Evolutionary conservation across 2,888 invertebrate genomes (phyloP), one percentile per base, ranked within the genome.

Genomic region (Nysson spinosus): DNA sequence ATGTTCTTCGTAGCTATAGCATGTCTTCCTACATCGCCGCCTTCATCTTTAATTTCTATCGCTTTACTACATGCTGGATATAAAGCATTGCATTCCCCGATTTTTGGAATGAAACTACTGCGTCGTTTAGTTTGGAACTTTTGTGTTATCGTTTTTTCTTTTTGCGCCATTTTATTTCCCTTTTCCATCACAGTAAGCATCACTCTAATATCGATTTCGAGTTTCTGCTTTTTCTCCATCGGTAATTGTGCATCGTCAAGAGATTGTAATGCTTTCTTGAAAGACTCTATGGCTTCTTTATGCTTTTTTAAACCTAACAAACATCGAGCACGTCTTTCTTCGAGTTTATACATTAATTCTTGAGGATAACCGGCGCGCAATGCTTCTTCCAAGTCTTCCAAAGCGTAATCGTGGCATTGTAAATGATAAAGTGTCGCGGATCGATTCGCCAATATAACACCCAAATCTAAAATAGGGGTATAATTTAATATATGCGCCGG

Each of bases 381-480:
- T 9, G 93, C 91, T 54, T 93, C 90, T 43, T 91, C 89, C n/a
- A 94, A 92, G 79, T 96, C 96, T 5, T 90, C 88, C 30, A 96
- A 83, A 0, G 93, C 90, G 39, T 91, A 89, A 67, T 92, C 90
- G 81, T 90, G 92, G 69, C 91, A 90, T 62, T 92, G 89, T 83
- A 95, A 85, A 79, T 95, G 94, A 79, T 93, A 94, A 28, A 95
- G 89, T 0, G 93, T 91, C 0, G 96, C 96, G 22, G 96, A 95
- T 6, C 96, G 91, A 85, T 96, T 96, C 0, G 94, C 95, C 71
- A 93, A 88, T 3, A 94, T 88, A 32, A 95, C 91, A 0, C 94
- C 89, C 2, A 93, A 84, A 50, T 94, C 92, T 84, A 69, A 19
- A 50, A 17, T 19, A 19, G 2, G 7, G n/a, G 4, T 34, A 6